Evolutionary conservation across 2,113 vertebrate genomes (phyloP), one percentile per base, ranked within the genome.

Genomic region (Pycnonotus jocosus): DNA sequence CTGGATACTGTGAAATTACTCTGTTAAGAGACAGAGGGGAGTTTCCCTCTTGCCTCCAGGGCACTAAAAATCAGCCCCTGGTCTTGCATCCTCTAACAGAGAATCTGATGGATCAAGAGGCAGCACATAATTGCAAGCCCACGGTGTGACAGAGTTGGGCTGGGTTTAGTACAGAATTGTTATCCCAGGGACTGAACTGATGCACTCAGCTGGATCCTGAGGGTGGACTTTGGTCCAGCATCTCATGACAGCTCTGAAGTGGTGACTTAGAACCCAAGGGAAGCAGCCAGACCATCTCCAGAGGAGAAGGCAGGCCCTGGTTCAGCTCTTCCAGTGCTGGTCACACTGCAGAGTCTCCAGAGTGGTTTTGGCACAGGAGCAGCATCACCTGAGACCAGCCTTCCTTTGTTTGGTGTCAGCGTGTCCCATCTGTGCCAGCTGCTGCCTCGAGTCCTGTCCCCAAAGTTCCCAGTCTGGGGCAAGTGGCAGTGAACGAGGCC

Each of bases 81-180:
- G 12, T 76, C 74, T 70, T 77, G 48, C 31, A 5, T 13, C 3
- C 0, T 30, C 42, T 47, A 15, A 50, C 40, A 65, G 37, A 23
- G 47, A 62, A 51, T 30, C 64, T 50, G 38, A 12, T 73, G 54
- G 48, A 35, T 88, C 51, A 66, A 64, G 83, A 88, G 38, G 42
- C 70, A 33, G 23, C 58, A 24, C 9, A 2, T 45, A 18, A 56
- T 79, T 91, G 60, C 40, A 57, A 42, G 27, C 20, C 30, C 35
- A 2, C 0, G 3, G 17, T 19, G 28, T 30, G 61, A 37, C 30
- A 25, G 37, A 48, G 45, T 17, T 35, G n/a, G 2, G 2, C 68
- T 38, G 58, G 21, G 5, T 80, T 94, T 72, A 50, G n/a, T 10
- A 8, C 4, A 22, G 50, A 5, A 15, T 79, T 50, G 51, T 30